Evolutionary conservation across 2,888 invertebrate genomes (phyloP).

Genomic region (Sarcophaga variegata): DNA sequence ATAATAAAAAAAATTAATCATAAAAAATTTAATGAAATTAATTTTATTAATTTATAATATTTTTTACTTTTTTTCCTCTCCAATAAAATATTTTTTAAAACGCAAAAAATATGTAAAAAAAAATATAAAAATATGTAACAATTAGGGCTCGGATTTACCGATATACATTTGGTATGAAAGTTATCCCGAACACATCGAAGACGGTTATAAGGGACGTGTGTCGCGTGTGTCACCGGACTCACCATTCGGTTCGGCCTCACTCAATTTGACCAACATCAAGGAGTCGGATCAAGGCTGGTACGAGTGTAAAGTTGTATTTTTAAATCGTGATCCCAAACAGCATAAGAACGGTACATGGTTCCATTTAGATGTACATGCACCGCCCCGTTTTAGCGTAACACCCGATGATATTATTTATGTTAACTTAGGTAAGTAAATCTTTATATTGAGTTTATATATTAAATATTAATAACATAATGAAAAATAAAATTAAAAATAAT

Average conservation of each 20-base stretch:
- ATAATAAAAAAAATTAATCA: neutral
- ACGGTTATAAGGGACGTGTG: constrained; percentile 95
- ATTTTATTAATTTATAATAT: constrained; percentile 48
- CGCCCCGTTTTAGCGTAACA: constrained; percentile 96
- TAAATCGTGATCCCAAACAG: constrained; percentile 95
- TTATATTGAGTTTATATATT: neutral
- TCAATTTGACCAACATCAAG: constrained; percentile 96
- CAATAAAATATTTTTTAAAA: constrained; percentile 17
- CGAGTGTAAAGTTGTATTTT: constrained; percentile 96
- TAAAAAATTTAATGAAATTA: neutral
- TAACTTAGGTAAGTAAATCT: constrained; percentile 86
- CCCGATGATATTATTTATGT: constrained; percentile 98
- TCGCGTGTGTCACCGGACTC: constrained; percentile 94
- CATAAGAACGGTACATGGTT: constrained; percentile 98
- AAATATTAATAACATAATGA: too few relatives aligned
- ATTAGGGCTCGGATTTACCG: constrained; percentile 95
- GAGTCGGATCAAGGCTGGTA: constrained; percentile 98
- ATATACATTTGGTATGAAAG: constrained; percentile 99
- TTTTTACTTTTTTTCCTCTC: constrained; percentile 52
- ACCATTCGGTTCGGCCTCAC: constrained; percentile 94
- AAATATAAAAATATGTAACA: constrained; percentile 3
- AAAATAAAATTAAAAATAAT: too few relatives aligned
- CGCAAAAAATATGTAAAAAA: constrained; percentile 22
- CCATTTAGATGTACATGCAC: constrained; percentile 98
- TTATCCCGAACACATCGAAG: constrained; percentile 97